Conservation (phyloP, 2,888 invertebrate genomes). For the Drosophila gaucha region DNA sequence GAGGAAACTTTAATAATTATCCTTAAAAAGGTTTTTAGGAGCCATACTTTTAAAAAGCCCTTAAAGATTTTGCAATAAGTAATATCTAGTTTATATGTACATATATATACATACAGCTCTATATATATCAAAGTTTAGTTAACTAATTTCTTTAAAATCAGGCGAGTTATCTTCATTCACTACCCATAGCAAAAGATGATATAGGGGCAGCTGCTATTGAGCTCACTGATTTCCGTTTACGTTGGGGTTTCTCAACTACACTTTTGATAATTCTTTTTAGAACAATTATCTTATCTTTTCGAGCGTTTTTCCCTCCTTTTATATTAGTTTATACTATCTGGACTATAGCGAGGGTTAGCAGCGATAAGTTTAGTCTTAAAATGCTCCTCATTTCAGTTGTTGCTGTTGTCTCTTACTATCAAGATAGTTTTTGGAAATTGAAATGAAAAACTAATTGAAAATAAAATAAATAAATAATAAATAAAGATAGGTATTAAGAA, state of each 20-base stretch:
- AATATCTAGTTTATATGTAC: too few species aligned
- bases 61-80: too few species aligned
- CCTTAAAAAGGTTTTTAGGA: too few species aligned
- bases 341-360: background rate
- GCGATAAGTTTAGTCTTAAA: constrained; percentile 29
- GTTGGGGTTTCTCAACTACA: background rate
- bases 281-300: constrained; percentile 36
- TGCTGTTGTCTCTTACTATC: constrained; percentile 1
- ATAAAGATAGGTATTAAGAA: too few species aligned
- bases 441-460: too few species aligned
- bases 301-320: constrained; percentile 5
- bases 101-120: too few species aligned
- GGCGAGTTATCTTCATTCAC: background rate
- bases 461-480: too few species aligned
- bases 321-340: constrained; percentile 29
- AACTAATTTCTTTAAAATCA: background rate
- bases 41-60: too few species aligned
- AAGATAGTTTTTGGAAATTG: background rate
- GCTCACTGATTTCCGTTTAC: constrained; percentile 1
- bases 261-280: constrained; percentile 4
- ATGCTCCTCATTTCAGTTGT: constrained; percentile 1
- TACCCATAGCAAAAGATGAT: background rate
- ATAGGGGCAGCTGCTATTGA: constrained; percentile 3
- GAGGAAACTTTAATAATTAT: too few species aligned
- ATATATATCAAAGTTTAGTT: background rate